Evolutionary conservation across 1,140 invertebrate genomes (phyloP).

Genomic region (Caenorhabditis latens): DNA sequence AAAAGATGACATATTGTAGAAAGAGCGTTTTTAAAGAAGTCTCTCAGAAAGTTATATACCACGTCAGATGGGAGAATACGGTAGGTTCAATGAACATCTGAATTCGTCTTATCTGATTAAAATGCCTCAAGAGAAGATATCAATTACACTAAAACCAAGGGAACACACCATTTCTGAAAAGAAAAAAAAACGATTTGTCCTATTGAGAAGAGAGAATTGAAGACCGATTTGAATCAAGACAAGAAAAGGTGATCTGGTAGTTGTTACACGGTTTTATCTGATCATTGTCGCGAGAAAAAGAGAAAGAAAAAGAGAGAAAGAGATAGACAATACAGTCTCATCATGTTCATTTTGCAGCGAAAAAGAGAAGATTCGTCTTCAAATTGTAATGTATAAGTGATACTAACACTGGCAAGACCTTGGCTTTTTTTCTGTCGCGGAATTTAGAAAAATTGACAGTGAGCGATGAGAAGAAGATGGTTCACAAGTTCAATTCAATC

Average conservation of each 20-base stretch:
- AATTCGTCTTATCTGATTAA: neutral
- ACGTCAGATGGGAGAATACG: neutral
- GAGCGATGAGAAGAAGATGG: neutral
- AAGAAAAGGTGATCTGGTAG: neutral
- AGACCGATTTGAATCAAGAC: neutral
- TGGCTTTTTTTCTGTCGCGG: slow-evolving; percentile 1
- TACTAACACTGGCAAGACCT: neutral
- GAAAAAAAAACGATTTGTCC: neutral
- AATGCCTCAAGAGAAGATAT: neutral
- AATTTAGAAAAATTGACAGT: neutral
- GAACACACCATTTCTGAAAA: neutral
- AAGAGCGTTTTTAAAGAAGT: too few relatives aligned
- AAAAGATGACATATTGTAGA: too few relatives aligned
- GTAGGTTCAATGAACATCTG: slow-evolving; percentile 3
- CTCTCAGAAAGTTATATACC: too few relatives aligned
- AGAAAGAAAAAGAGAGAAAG: neutral
- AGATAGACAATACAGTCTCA: slow-evolving; percentile 8
- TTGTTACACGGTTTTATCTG: slow-evolving; percentile 43
- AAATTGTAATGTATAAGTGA: slow-evolving; percentile 26
- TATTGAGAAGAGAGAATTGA: neutral
- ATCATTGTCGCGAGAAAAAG: neutral
- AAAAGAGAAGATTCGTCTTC: neutral
- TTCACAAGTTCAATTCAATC: slow-evolving; percentile 37
- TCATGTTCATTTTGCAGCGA: slow-evolving; percentile 43
- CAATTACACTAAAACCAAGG: neutral